Evolutionary conservation across 2,113 vertebrate species (phyloP).

Genomic region (Shinisaurus crocodilurus): DNA sequence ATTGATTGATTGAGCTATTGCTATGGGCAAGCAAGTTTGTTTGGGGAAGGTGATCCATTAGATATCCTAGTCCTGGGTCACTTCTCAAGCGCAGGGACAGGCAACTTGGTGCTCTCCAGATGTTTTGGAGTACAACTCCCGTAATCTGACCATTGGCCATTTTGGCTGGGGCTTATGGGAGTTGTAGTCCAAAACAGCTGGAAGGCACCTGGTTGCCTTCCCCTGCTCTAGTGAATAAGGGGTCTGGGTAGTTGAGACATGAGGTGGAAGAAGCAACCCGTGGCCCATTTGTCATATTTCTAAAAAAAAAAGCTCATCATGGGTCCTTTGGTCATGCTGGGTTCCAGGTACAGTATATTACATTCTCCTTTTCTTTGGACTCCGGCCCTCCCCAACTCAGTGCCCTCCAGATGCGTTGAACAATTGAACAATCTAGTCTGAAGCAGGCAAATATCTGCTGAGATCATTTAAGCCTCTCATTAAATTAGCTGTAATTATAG

Average conservation of each 20-base stretch:
- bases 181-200: background rate
- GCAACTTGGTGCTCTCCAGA: background rate
- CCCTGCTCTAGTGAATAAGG: background rate
- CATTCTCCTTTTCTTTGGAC: background rate
- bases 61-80: background rate
- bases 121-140: background rate
- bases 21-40: background rate
- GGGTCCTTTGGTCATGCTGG: background rate
- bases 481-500: slow-evolving; percentile 46
- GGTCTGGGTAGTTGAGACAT: no score
- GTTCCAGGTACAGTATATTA: background rate
- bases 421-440: slow-evolving; percentile 29
- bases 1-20: background rate
- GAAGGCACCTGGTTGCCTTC: background rate
- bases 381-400: no score
- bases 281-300: background rate
- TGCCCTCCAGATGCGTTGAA: background rate
- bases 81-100: background rate
- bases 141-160: background rate
- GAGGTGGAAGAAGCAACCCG: no score
- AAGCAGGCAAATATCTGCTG: slow-evolving; percentile 13
- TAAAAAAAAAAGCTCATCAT: background rate
- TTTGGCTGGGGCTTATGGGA: background rate
- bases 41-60: background rate
- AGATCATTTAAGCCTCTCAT: slow-evolving; percentile 34